Percentiles rank a stretch among this genome's conserved stretches.
phyloP scores from a whole-genome alignment of 2,113 vertebrate species.

The Casuarius casuarius region DNA sequence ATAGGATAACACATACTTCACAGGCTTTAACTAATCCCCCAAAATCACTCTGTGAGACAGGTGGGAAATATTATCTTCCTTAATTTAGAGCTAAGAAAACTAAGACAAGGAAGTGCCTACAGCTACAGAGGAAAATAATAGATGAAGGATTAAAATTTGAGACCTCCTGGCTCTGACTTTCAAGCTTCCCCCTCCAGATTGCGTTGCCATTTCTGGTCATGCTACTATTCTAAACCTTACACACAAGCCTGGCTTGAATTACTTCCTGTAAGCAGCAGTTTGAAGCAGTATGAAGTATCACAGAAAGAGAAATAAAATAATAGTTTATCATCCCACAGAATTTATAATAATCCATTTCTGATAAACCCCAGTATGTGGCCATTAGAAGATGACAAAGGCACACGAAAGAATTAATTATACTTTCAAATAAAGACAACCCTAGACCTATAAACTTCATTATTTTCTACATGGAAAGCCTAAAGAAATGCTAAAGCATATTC shows the following conservation, averaged over 20 bases:
- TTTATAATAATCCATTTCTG: not conserved
- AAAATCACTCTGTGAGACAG: not conserved
- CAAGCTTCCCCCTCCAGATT: not conserved
- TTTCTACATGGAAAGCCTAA: constrained; percentile 3
- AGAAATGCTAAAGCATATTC: constrained; percentile 35
- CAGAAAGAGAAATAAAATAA: not conserved
- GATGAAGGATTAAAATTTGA: constrained; percentile 10
- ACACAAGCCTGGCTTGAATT: not conserved
- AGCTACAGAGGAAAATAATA: not conserved
- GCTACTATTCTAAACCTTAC: not conserved
- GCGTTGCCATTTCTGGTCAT: not conserved
- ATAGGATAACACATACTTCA: not conserved
- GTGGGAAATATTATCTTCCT: not conserved
- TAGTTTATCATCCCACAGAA: not conserved
- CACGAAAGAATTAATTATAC: constrained; percentile 11
- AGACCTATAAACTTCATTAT: constrained; percentile 10
- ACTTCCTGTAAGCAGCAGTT: not conserved
- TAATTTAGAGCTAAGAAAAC: constrained; percentile 9
- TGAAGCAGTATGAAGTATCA: not conserved
- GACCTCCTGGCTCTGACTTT: not conserved
- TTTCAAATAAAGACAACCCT: constrained; percentile 36
- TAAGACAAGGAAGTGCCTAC: not conserved
- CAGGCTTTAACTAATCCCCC: not conserved
- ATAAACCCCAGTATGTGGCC: constrained; percentile 1
- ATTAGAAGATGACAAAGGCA: constrained; percentile 36